phyloP scores from a whole-genome alignment of 2,113 vertebrate species.

The Erythrocebus patas region DNA sequence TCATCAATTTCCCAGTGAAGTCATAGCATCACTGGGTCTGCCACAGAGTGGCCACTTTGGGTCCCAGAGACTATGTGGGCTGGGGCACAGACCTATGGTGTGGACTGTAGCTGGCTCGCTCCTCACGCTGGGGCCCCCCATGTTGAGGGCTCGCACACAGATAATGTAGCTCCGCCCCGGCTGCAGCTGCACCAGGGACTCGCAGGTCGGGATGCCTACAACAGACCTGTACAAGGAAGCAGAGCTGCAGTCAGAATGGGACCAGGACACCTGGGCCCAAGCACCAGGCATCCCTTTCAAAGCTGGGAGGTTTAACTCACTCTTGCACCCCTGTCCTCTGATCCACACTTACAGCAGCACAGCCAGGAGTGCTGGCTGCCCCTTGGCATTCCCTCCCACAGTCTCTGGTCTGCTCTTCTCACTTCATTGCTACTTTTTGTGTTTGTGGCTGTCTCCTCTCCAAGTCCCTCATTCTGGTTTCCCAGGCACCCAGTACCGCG shows the following conservation, averaged over 20 bases:
- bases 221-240: constrained; percentile 84
- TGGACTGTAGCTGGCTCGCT: constrained; percentile 85
- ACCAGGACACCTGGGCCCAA: accelerated
- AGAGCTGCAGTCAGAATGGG: accelerated
- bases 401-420: background rate
- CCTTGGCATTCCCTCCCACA: background rate
- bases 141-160: constrained; percentile 90
- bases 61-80: background rate
- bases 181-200: constrained; percentile 92
- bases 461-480: background rate
- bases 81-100: constrained; percentile 87
- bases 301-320: background rate
- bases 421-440: background rate
- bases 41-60: background rate
- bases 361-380: background rate
- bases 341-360: background rate
- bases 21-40: background rate
- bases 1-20: background rate
- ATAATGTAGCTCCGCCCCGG: constrained; percentile 84
- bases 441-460: background rate
- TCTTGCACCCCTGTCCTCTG: accelerated
- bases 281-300: background rate
- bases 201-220: constrained; percentile 93
- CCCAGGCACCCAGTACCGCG: background rate
- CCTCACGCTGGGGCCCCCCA: constrained; percentile 91